These are phyloP conservation scores for Rhinoraja longicauda DNA, from an alignment of 2,797 vertebrate genomes.

Conservation along the genomic window DNA sequence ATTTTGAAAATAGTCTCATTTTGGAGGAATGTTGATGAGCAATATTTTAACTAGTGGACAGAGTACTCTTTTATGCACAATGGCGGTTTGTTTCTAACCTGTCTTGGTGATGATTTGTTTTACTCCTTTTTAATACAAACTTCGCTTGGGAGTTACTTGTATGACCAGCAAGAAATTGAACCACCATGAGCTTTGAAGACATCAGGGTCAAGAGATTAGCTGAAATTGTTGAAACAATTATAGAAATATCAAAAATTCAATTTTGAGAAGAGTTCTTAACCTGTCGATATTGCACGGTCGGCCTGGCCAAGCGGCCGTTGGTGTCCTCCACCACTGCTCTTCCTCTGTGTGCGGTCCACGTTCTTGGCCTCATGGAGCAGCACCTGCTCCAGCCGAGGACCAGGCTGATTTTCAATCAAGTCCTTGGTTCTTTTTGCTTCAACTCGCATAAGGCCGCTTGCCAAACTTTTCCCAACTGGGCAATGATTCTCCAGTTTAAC, in stretches of 20 bases:
- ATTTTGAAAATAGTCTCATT: neutral
- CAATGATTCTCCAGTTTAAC: too few species aligned
- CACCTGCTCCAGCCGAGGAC: too few species aligned
- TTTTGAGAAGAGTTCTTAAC: neutral
- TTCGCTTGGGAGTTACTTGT: neutral
- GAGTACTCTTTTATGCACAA: neutral
- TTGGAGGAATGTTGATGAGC: neutral
- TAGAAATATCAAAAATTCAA: neutral
- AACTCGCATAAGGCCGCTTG: too few species aligned
- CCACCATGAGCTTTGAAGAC: neutral
- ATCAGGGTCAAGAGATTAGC: neutral
- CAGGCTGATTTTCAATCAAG: too few species aligned
- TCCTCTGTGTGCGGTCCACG: too few species aligned
- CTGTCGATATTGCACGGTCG: too few species aligned
- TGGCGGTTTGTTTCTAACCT: neutral
- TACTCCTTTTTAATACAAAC: neutral
- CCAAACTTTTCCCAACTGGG: too few species aligned
- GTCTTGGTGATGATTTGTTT: neutral
- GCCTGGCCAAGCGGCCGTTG: too few species aligned
- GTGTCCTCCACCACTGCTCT: too few species aligned
- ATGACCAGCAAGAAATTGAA: neutral
- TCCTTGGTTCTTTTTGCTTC: too few species aligned
- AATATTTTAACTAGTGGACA: neutral
- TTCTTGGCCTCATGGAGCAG: too few species aligned
- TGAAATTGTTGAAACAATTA: neutral